phyloP scores from a whole-genome alignment of 1,140 invertebrate species.

The Drosophila dunni region DNA sequence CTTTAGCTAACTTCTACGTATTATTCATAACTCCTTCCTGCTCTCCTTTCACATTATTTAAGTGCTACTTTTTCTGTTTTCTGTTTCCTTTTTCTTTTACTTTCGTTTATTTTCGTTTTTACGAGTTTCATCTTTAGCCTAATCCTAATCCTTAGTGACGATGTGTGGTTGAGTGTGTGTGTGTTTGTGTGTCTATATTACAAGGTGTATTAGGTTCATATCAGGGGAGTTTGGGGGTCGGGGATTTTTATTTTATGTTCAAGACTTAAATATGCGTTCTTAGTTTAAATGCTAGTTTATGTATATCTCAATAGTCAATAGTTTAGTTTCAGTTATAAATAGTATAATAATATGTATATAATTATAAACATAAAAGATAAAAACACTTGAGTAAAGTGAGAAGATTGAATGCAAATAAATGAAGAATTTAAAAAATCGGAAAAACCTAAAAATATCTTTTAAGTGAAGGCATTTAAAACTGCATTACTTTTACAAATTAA shows the following conservation, averaged over 20 bases:
- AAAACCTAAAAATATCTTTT: constrained; percentile 33
- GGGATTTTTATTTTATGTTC: constrained; percentile 53
- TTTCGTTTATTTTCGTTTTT: constrained; percentile 37
- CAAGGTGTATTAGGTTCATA: constrained; percentile 57
- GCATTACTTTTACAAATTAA: constrained; percentile 76
- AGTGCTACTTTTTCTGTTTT: constrained; percentile 48
- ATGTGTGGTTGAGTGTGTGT: constrained; percentile 52
- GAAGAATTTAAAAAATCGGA: constrained; percentile 15
- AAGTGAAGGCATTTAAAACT: constrained; percentile 54
- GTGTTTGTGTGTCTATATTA: constrained; percentile 69
- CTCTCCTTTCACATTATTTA: constrained; percentile 63
- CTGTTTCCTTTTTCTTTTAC: no score
- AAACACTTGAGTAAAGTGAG: constrained; percentile 14
- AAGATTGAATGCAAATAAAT: constrained; percentile 9
- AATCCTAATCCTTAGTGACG: constrained; percentile 62
- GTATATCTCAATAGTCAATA: constrained; percentile 83
- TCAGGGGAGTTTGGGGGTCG: constrained; percentile 5
- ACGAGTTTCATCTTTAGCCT: constrained; percentile 57
- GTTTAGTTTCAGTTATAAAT: constrained; percentile 79
- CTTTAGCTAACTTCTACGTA: constrained; percentile 78
- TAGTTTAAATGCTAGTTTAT: constrained; percentile 71
- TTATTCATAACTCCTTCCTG: constrained; percentile 46
- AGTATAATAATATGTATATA: constrained; percentile 71
- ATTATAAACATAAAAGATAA: constrained; percentile 57
- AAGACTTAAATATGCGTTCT: constrained; percentile 70